Percentiles rank a stretch among this genome's conserved stretches.
Evolutionary conservation across 2,797 vertebrate genomes (phyloP).

Genomic region (Clarias laeviceps): DNA sequence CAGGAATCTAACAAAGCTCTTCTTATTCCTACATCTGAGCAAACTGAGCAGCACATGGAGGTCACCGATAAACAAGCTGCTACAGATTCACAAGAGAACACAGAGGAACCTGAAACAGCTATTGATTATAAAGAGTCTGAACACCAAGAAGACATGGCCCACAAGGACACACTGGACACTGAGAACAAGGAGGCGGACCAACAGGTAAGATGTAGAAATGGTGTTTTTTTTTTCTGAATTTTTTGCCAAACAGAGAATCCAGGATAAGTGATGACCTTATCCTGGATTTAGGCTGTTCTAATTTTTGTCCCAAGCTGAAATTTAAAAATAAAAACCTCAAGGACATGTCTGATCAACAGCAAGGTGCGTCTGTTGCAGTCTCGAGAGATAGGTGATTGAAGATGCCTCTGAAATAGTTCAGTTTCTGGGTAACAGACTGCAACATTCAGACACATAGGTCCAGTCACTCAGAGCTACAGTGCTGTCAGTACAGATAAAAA

Average conservation of each 20-base stretch:
- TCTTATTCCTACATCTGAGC: neutral
- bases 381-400: conserved; percentile 64
- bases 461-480: conserved; percentile 10
- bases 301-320: conserved; percentile 63
- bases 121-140: conserved; percentile 18
- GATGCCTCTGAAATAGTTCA: conserved; percentile 63
- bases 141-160: conserved; percentile 40
- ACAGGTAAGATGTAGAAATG: conserved; percentile 64
- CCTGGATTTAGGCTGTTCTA: conserved; percentile 56
- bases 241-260: conserved; percentile 1
- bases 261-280: conserved; percentile 49
- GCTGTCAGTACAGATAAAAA: conserved; percentile 36
- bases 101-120: conserved; percentile 26
- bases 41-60: conserved; percentile 12
- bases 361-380: conserved; percentile 50
- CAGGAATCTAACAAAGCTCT: conserved; percentile 17
- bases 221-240: neutral
- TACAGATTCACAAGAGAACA: conserved; percentile 42
- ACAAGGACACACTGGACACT: conserved; percentile 48
- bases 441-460: conserved; percentile 18
- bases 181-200: conserved; percentile 47
- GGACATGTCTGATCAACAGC: conserved; percentile 64
- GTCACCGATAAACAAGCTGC: conserved; percentile 27
- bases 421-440: conserved; percentile 53
- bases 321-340: conserved; percentile 68